Evolutionary conservation across 1,140 invertebrate genomes (phyloP), one percentile per base, ranked within the genome.

Genomic region (Drosophila ficusphila): DNA sequence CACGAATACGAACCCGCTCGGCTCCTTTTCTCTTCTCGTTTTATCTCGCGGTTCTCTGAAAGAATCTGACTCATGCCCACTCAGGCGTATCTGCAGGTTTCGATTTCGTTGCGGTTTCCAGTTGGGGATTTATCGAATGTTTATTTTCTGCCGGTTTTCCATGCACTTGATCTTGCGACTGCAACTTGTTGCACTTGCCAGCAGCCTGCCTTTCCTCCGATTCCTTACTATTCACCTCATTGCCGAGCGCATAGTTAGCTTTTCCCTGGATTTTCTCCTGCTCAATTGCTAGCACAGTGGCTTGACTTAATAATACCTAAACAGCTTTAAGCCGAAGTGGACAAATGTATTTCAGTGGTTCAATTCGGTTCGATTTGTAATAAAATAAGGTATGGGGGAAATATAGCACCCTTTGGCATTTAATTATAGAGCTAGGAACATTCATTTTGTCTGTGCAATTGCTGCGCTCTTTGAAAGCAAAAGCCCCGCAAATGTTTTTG

Each of bases 111-210:
- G 65, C 65, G 49, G 64, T 47, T 69, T 38, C 53, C 60, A 64
- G 60, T 61, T 61, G 57, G 23, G 19, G 44, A 14, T 44, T 41
- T 39, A 18, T 61, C 42, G 18, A 18, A 42, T 61, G 18, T 46
- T 31, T 21, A 19, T 27, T 38, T 60, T 47, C 27, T 41, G 9
- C 21, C 34, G 29, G 14, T 51, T 36, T 61, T 12, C 47, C 48
- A 53, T 53, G 64, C 65, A 69, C 65, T 69, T 69, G 65, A 68
- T 77, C 76, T 75, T 79, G 78, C 78, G 73, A 72, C 76, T 75
- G 77, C 78, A 76, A 73, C 78, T 64, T 61, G 60, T 64, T 64
- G 60, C 79, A 67, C 67, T 76, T 81, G 77, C 70, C 58, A 72
- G 68, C 68, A 68, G 53, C 33, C 12, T n/a, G 8, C 39, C 39